Base-by-base conservation (phyloP, 2,888 invertebrate species). In the Trissonchulus latispiculum region DNA sequence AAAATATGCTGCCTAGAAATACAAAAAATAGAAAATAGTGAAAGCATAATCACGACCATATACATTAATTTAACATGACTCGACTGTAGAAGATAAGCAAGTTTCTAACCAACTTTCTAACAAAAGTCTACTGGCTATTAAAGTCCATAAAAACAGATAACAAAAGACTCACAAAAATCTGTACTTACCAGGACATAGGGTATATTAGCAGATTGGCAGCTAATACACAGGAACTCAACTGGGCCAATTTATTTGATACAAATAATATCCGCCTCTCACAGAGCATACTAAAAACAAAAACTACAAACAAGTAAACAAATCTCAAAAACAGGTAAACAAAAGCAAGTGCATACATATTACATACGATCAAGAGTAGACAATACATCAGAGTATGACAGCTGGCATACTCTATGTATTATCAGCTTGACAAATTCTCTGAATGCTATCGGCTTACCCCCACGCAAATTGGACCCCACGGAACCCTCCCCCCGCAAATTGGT, bases 161-260 rank as follows among this genome's bases (percentile, higher is more conserved):
- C 48, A 48, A 15, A 48, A 48, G 8, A 48, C 8, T 15, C 48
- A 48, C 8, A 48, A 8, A 15, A 48, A 48, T 15, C 48, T 48
- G 8, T 15, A 73, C 83, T 77, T 75, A 86, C 97, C 97, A 97
- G 78, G 91, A 90, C 95, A 99, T 95, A 0, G 97, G 97, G 85
- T 95, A 96, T 62, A 99, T 89, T 68, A 97, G 89, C 76, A 92
- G 90, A 83, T 94, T 93, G 29, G 95, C 93, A 23, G 95, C 95
- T 84, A 95, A 94, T 32, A 86, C 83, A 76, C 87, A 87, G 0
- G 96, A 93, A 70, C 94, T 94, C 70, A 99, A 86, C 75, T 93
- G 88, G 77, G 92, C 92, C 76, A 96, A 87, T 81, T 91, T 91
- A 76, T 90, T 89, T 0, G 96, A 95, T 8, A 91, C 93, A 79